These are phyloP conservation scores for Chauna torquata DNA, from an alignment of 2,113 vertebrate species.

Conservation along the genomic window DNA sequence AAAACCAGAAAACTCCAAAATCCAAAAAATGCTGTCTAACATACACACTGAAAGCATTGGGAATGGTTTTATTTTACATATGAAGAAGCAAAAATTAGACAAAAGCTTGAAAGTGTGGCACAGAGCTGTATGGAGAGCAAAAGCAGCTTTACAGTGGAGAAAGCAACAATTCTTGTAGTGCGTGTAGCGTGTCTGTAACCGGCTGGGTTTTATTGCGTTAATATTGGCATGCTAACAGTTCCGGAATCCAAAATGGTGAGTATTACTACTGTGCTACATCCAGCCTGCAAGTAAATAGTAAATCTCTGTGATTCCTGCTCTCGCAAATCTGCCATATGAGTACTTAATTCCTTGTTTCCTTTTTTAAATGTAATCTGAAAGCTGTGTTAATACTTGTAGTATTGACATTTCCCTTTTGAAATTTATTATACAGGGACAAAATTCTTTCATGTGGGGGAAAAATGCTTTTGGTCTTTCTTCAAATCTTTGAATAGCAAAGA, in stretches of 20 bases:
- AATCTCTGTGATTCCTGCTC: background rate
- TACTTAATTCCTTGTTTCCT: background rate
- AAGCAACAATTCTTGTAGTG: background rate
- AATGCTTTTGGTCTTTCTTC: background rate
- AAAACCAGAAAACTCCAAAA: background rate
- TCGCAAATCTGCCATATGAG: background rate
- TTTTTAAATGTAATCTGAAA: background rate
- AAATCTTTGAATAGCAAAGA: slow-evolving; percentile 26
- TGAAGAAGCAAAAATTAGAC: background rate
- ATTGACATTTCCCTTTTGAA: slow-evolving; percentile 19
- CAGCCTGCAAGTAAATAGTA: background rate
- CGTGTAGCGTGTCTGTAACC: background rate
- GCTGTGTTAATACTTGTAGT: background rate
- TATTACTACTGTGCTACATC: background rate
- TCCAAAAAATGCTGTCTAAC: background rate
- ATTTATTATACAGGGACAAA: background rate
- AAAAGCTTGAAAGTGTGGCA: background rate
- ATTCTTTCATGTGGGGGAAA: slow-evolving; percentile 11
- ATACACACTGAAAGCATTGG: background rate
- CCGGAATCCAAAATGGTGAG: background rate
- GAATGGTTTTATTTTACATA: background rate
- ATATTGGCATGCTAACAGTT: background rate
- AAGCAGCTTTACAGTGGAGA: background rate
- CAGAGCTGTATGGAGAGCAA: background rate
- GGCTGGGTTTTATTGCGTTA: background rate